Conservation (phyloP, 2,888 invertebrate genomes). For the Hermaeophaga mercurialis region DNA sequence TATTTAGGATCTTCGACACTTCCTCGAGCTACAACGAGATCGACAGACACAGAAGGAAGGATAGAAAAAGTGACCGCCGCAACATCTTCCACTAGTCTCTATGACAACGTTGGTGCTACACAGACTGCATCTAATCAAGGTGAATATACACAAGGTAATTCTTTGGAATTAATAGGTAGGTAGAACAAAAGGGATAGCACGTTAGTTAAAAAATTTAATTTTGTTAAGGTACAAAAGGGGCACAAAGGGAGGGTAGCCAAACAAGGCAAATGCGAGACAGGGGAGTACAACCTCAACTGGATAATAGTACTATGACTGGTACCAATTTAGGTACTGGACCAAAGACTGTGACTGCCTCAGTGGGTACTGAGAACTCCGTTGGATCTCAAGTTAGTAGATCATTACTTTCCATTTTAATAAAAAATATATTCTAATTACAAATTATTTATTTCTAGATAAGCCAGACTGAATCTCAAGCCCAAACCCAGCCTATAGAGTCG, state of each 20-base stretch:
- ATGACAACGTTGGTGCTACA: slow-evolving; percentile 74
- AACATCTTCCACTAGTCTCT: slow-evolving; percentile 86
- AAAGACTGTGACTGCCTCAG: slow-evolving; percentile 69
- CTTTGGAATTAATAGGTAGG: too few relatives aligned
- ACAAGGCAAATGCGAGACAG: slow-evolving; percentile 55
- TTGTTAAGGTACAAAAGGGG: slow-evolving; percentile 56
- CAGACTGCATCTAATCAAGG: slow-evolving; percentile 55
- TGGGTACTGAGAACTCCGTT: slow-evolving; percentile 73
- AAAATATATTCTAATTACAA: not conserved
- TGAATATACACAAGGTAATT: slow-evolving; percentile 36
- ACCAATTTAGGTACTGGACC: slow-evolving; percentile 67
- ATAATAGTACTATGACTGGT: slow-evolving; percentile 72
- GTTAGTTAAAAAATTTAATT: not conserved
- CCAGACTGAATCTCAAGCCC: slow-evolving; percentile 55
- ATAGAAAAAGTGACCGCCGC: slow-evolving; percentile 79
- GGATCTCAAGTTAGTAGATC: slow-evolving; percentile 63
- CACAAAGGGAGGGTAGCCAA: slow-evolving; percentile 55
- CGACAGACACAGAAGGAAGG: slow-evolving; percentile 64
- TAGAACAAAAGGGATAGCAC: too few relatives aligned
- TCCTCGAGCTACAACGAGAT: slow-evolving; percentile 76
- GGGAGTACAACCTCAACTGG: slow-evolving; percentile 69
- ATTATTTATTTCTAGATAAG: slow-evolving; percentile 51
- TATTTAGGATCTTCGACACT: slow-evolving; percentile 78
- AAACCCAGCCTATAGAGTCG: slow-evolving; percentile 59
- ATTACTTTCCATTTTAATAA: too few relatives aligned